Evolutionary conservation across 2,797 vertebrate species (phyloP), one percentile per base, ranked within the genome.

Genomic region (Melanitta fusca): DNA sequence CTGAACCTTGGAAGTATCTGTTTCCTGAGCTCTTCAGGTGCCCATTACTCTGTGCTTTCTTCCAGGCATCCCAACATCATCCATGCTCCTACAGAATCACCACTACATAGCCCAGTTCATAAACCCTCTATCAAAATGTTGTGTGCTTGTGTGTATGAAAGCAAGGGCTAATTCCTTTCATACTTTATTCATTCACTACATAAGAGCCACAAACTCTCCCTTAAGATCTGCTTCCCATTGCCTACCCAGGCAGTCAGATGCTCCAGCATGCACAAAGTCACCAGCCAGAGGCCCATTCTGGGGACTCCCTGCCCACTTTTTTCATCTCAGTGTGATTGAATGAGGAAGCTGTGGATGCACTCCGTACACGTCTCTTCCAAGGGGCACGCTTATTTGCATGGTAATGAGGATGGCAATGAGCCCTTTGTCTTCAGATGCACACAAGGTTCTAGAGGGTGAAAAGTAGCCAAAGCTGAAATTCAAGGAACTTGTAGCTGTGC

Each of bases 371-470:
- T 90, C 85, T 85, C 88, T 95, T 95, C 80, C 34, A 28, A 82
- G 84, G 54, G 86, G 49, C 88, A 91, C 0, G 2, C 80, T 91
- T 47, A 95, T 96, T 96, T 87, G 90, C 95, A 96, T 96, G 84
- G 54, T 43, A 96, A 97, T 95, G 88, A 81, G 45, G 64, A 70
- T 94, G 94, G 39, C 10, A 95, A 95, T 92, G 81, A 68, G 81
- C n/a, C 72, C 75, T 75, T 94, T 94, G 84, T 95, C 81, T 82
- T 93, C 88, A 24, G 92, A 91, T 93, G 88, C 56, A 95, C 91
- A 91, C 79, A 56, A 85, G 88, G 90, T 94, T 93, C 94, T 83
- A 19, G 2, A 1, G 16, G 21, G 57, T 58, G 68, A 80, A 95
- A 93, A 87, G 3, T 74, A 89, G 91, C 71, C 90, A 69, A 39